These are phyloP conservation scores for Drosophila yooni DNA, from an alignment of 2,888 invertebrate species.

Conservation along the genomic window DNA sequence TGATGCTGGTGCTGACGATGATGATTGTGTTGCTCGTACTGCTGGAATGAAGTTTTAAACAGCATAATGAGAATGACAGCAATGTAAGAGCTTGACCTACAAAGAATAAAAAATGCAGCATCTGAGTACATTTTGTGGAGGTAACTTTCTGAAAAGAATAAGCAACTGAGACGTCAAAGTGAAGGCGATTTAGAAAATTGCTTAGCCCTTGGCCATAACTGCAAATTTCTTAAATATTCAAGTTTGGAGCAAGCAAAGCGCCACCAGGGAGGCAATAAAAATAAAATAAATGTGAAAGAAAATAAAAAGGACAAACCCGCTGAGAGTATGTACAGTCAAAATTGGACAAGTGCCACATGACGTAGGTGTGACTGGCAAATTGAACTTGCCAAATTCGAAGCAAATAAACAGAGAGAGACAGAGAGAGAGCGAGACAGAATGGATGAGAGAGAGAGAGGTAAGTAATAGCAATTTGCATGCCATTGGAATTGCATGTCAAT, in stretches of 20 bases:
- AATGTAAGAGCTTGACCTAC: constrained; percentile 63
- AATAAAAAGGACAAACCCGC: constrained; percentile 41
- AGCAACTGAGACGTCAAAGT: constrained; percentile 56
- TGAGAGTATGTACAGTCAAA: constrained; percentile 39
- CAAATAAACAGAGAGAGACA: constrained; percentile 8
- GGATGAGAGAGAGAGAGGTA: neutral
- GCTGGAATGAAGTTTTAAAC: constrained; percentile 18
- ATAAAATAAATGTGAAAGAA: constrained; percentile 25
- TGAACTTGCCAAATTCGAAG: constrained; percentile 57
- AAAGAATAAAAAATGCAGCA: constrained; percentile 32
- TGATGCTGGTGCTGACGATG: constrained; percentile 26
- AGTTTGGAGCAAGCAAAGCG: constrained; percentile 13
- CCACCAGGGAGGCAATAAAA: constrained; percentile 12
- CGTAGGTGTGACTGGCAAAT: constrained; percentile 63
- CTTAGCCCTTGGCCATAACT: constrained; percentile 25
- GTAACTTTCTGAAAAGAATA: constrained; percentile 32
- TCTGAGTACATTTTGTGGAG: constrained; percentile 27
- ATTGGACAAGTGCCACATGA: constrained; percentile 55
- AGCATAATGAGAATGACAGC: constrained; percentile 33
- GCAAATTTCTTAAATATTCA: constrained; percentile 49
- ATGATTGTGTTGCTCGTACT: constrained; percentile 18
- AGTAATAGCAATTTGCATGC: constrained; percentile 64
- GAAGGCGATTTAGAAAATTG: constrained; percentile 21
- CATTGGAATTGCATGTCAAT: constrained; percentile 67
- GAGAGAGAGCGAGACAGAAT: neutral